Percentiles rank a stretch among this genome's conserved stretches.
These are phyloP conservation scores for Chlorops oryzae DNA, from an alignment of 1,140 invertebrate species.

Conservation along the genomic window DNA sequence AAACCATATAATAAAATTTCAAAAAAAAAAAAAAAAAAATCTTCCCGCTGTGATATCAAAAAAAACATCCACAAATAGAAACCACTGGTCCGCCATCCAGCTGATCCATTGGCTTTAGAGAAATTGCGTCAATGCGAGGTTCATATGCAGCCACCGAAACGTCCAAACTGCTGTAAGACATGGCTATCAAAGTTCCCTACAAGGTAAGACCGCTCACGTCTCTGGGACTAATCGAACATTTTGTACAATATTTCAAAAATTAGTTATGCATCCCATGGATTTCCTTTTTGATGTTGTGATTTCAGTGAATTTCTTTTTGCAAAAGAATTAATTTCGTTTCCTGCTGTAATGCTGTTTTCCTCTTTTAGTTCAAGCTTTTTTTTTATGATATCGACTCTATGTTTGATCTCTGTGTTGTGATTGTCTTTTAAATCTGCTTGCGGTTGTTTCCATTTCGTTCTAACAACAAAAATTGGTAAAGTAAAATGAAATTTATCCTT, in stretches of 20 bases:
- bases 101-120: constrained; percentile 67
- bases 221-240: not conserved
- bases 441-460: too few species aligned
- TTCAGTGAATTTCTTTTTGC: constrained; percentile 4
- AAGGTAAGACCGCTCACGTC: constrained; percentile 30
- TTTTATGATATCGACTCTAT: too few species aligned
- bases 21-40: constrained; percentile 20
- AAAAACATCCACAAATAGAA: constrained; percentile 57
- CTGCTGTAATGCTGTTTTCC: not conserved
- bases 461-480: too few species aligned
- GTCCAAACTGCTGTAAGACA: constrained; percentile 77
- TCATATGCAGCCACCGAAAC: constrained; percentile 62
- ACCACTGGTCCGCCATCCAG: constrained; percentile 74
- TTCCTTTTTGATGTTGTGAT: constrained; percentile 49
- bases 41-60: not conserved
- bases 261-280: constrained; percentile 25
- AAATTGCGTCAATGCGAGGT: constrained; percentile 83
- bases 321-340: constrained; percentile 3
- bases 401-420: too few species aligned
- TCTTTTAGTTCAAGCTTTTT: not conserved
- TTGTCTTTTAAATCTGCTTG: too few species aligned
- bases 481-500: too few species aligned
- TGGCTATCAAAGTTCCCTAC: constrained; percentile 88
- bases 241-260: not conserved
- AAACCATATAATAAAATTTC: constrained; percentile 1